These are phyloP conservation scores for Enteromius paludinosus DNA, from an alignment of 2,797 vertebrate genomes.

Conservation along the genomic window DNA sequence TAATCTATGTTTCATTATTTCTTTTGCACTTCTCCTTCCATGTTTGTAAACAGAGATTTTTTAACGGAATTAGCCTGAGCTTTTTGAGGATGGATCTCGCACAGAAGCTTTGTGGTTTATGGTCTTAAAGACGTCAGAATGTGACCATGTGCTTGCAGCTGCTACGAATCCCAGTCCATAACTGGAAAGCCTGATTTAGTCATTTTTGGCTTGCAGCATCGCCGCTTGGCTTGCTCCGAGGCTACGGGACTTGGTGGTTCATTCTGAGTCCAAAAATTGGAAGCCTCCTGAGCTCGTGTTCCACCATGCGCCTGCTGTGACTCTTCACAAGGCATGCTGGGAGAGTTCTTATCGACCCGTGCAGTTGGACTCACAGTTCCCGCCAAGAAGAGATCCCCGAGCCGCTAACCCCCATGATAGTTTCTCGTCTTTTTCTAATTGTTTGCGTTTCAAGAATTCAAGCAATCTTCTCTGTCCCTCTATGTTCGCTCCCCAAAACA, in stretches of 20 bases:
- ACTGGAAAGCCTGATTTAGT: conserved; percentile 46
- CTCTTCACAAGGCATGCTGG: conserved; percentile 68
- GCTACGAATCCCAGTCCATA: conserved; percentile 2
- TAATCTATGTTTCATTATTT: conserved; percentile 83
- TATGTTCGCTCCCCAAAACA: background rate
- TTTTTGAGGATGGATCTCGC: conserved; percentile 51
- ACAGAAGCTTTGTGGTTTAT: conserved; percentile 61
- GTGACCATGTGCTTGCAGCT: conserved; percentile 52
- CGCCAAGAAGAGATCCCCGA: conserved; percentile 67
- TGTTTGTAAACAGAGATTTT: conserved; percentile 80
- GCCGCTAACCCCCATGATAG: conserved; percentile 48
- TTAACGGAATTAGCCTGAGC: conserved; percentile 68
- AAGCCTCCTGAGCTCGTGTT: conserved; percentile 36
- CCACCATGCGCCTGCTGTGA: conserved; percentile 47
- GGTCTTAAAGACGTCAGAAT: conserved; percentile 74
- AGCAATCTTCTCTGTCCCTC: background rate
- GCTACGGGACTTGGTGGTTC: conserved; percentile 17
- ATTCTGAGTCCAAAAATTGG: conserved; percentile 26
- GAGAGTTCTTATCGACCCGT: conserved; percentile 72
- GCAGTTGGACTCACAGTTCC: conserved; percentile 69
- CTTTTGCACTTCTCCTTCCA: conserved; percentile 58
- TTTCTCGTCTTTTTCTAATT: conserved; percentile 58
- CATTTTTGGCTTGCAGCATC: conserved; percentile 48
- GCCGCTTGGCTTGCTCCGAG: conserved; percentile 14
- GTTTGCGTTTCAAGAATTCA: conserved; percentile 68